A percentile compares a stretch with the other conserved stretches of the same genome.
Conservation (phyloP, 2,797 vertebrate genomes). For the Dromococcyx pavoninus region DNA sequence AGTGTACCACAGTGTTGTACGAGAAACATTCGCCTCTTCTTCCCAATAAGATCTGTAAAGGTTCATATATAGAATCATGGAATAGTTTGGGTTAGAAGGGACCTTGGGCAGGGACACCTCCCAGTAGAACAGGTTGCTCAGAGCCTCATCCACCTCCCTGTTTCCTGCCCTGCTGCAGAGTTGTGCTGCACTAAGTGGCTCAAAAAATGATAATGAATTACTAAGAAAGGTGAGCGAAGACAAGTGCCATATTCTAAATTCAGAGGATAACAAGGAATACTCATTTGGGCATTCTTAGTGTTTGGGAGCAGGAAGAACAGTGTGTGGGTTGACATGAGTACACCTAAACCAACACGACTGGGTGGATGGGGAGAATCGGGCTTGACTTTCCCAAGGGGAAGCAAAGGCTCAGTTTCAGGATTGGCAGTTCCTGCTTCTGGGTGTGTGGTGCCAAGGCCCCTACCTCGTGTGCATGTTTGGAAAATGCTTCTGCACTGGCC, state of each 20-base stretch:
- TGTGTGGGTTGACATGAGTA: fast-evolving
- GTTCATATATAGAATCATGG: not conserved
- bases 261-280: not conserved
- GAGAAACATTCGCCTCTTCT: not conserved
- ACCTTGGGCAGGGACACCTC: no score
- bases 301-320: not conserved
- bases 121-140: no score
- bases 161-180: not conserved
- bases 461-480: slow-evolving; percentile 98
- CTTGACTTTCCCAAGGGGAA: not conserved
- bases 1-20: not conserved
- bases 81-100: no score
- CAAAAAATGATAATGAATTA: not conserved
- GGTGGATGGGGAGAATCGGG: not conserved
- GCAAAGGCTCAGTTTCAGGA: not conserved
- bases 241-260: not conserved
- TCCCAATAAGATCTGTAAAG: not conserved
- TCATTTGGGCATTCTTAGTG: not conserved
- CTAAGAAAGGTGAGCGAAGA: not conserved
- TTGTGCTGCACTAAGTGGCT: not conserved
- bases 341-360: fast-evolving
- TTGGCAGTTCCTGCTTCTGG: not conserved
- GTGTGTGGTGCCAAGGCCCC: not conserved
- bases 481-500: slow-evolving; percentile 92
- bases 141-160: not conserved